A percentile compares a stretch with the other conserved stretches of the same genome.
Evolutionary conservation across 2,797 vertebrate species (phyloP).

Genomic region (Buceros bicornis): DNA sequence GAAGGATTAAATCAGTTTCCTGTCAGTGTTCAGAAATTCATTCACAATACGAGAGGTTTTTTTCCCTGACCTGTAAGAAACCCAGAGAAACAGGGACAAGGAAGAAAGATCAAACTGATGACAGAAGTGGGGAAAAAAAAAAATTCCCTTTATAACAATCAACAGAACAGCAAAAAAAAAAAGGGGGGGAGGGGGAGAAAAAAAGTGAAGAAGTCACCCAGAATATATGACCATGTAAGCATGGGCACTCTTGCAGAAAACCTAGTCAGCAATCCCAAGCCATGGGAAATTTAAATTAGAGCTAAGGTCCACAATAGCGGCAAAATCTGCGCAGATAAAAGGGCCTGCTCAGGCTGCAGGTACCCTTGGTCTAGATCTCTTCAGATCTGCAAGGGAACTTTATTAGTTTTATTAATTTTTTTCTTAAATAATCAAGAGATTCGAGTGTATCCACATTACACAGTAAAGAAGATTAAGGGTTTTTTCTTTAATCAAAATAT

Average conservation of each 20-base stretch:
- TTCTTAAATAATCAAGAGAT: slow-evolving; percentile 74
- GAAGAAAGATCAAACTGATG: slow-evolving; percentile 77
- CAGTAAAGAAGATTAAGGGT: slow-evolving; percentile 76
- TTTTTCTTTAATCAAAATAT: slow-evolving; percentile 78
- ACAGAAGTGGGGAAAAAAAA: slow-evolving; percentile 20
- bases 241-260: slow-evolving; percentile 97
- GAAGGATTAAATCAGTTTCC: slow-evolving; percentile 60
- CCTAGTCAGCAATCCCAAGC: slow-evolving; percentile 88
- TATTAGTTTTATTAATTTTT: slow-evolving; percentile 89
- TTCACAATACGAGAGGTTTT: slow-evolving; percentile 17
- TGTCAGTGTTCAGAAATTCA: slow-evolving; percentile 40
- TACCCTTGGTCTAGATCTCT: slow-evolving; percentile 85
- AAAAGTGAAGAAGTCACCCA: slow-evolving; percentile 76
- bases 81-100: slow-evolving; percentile 61
- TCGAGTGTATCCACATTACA: slow-evolving; percentile 71
- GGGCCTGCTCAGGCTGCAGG: slow-evolving; percentile 85
- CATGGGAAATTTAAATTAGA: slow-evolving; percentile 90
- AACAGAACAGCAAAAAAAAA: slow-evolving; percentile 61
- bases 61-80: slow-evolving; percentile 16
- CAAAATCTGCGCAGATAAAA: slow-evolving; percentile 79
- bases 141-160: slow-evolving; percentile 58
- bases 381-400: slow-evolving; percentile 87
- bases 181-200: slow-evolving; percentile 7
- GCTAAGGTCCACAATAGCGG: slow-evolving; percentile 80
- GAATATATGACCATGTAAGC: slow-evolving; percentile 85